phyloP scores from a whole-genome alignment of 2,888 invertebrate species.

The Megaustenia siamemsis region DNA sequence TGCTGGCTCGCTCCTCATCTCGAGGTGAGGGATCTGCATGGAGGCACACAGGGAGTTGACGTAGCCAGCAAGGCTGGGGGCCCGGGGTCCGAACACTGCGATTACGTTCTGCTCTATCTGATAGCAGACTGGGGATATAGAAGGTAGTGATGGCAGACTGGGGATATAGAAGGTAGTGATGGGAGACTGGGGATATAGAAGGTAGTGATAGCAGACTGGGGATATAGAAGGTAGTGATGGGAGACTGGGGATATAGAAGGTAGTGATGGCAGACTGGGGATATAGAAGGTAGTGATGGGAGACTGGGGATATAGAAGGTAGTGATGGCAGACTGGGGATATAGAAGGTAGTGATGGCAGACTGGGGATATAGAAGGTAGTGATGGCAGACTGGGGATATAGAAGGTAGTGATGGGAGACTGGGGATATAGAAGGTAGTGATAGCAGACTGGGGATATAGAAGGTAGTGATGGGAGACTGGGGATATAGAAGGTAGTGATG shows the following conservation, averaged over 20 bases:
- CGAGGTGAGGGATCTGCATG: conserved; percentile 91
- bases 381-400: not conserved
- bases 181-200: not conserved
- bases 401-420: too few relatives aligned
- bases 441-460: not conserved
- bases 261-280: conserved; percentile 70
- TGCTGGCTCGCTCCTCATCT: conserved; percentile 84
- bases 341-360: conserved; percentile 62
- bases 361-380: conserved; percentile 60
- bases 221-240: not conserved
- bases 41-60: conserved; percentile 90
- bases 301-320: not conserved
- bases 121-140: conserved; percentile 71
- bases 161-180: not conserved
- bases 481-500: conserved; percentile 1
- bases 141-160: not conserved
- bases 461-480: conserved; percentile 1
- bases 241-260: not conserved
- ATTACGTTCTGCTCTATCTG: conserved; percentile 85
- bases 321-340: conserved; percentile 3
- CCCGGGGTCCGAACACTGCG: conserved; percentile 91
- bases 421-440: not conserved
- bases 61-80: conserved; percentile 85
- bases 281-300: not conserved
- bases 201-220: conserved; percentile 3